Conservation (phyloP, 2,113 vertebrate species). For the Dolichallabes microphthalmus region DNA sequence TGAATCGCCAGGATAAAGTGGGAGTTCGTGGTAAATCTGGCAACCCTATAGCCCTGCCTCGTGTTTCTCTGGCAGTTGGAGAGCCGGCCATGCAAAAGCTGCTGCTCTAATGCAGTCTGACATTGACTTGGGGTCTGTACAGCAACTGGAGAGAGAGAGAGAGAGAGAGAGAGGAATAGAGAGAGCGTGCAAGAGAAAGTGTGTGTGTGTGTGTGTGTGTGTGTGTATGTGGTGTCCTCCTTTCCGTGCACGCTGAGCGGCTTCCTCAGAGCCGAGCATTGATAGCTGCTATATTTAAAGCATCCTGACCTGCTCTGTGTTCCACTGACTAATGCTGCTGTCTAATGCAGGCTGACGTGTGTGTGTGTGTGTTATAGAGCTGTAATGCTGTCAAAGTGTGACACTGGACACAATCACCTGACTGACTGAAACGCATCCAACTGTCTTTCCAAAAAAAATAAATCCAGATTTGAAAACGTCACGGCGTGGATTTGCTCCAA, state of each 20-base stretch:
- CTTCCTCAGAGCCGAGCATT: constrained; percentile 29
- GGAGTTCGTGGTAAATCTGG: neutral
- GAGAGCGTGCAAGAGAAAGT: neutral
- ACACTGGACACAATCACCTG: neutral
- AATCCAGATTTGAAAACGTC: neutral
- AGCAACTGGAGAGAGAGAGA: neutral
- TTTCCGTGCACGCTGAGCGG: neutral
- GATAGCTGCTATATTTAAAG: constrained; percentile 45
- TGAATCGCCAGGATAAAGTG: neutral
- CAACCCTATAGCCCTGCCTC: constrained; percentile 16
- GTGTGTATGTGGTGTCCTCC: neutral
- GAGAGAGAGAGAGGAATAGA: no score
- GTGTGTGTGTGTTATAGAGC: neutral
- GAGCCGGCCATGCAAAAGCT: constrained; percentile 9
- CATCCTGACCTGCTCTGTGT: constrained; percentile 61
- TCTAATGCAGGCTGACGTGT: constrained; percentile 72
- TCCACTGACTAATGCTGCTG: constrained; percentile 69
- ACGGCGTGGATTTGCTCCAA: neutral
- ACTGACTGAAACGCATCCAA: neutral
- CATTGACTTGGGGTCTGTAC: constrained; percentile 23
- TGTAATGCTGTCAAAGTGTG: neutral
- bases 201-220: constrained; percentile 30
- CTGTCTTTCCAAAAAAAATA: neutral
- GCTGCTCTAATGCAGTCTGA: constrained; percentile 40
- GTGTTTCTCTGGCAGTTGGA: constrained; percentile 14